Evolutionary conservation across 2,113 vertebrate genomes (phyloP).

Genomic region (Andinoacara biseriatus): DNA sequence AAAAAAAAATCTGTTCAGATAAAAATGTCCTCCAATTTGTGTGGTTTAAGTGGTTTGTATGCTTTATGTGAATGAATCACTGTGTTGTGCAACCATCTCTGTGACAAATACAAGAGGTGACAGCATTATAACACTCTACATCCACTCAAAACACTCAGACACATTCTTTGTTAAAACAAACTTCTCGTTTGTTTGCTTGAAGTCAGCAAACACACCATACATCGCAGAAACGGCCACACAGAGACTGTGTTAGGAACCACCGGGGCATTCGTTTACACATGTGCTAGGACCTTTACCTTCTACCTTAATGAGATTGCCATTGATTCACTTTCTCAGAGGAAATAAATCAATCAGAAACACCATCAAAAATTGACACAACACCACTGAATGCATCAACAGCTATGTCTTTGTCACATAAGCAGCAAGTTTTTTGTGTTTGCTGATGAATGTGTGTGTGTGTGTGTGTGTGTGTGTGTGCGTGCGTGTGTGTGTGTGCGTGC

Average conservation of each 20-base stretch:
- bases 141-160: not conserved
- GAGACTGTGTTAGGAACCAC: constrained; percentile 43
- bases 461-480: not conserved
- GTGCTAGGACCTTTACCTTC: constrained; percentile 69
- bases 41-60: constrained; percentile 5
- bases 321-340: constrained; percentile 66
- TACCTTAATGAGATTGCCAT: constrained; percentile 75
- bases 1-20: not conserved
- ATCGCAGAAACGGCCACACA: constrained; percentile 8
- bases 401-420: constrained; percentile 54
- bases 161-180: not conserved
- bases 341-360: constrained; percentile 71
- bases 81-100: not conserved
- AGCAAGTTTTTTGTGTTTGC: constrained; percentile 28
- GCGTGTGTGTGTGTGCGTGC: not conserved
- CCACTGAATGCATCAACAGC: constrained; percentile 38
- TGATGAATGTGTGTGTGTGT: not conserved
- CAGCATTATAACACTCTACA: not conserved
- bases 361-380: constrained; percentile 71
- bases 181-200: not conserved
- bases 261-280: constrained; percentile 44
- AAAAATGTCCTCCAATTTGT: not conserved
- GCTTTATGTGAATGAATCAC: not conserved
- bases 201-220: not conserved
- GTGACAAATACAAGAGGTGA: not conserved